phyloP scores from a whole-genome alignment of 2,888 invertebrate species.

The Nomada ferruginata region DNA sequence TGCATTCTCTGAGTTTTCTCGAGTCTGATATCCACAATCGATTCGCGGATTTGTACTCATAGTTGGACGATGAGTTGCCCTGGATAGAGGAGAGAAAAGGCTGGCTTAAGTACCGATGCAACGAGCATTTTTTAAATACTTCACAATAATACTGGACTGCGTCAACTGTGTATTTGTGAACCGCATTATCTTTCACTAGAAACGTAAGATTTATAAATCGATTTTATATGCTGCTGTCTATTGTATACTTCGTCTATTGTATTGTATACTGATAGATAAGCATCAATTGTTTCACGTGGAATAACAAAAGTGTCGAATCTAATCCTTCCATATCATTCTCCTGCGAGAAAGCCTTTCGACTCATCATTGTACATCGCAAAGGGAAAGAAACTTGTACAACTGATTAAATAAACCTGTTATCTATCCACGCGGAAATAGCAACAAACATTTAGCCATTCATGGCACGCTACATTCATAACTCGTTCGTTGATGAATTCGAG shows the following conservation, averaged over 20 bases:
- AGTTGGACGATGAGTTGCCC: slow-evolving; percentile 85
- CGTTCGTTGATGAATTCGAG: neutral
- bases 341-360: no score
- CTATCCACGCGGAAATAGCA: neutral
- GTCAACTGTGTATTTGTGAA: no score
- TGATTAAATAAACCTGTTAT: neutral
- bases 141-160: no score
- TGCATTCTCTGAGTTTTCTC: slow-evolving; percentile 88
- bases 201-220: neutral
- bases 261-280: no score
- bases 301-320: no score
- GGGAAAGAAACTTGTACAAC: neutral
- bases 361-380: no score
- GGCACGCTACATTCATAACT: neutral
- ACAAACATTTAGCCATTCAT: neutral
- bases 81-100: slow-evolving; percentile 35
- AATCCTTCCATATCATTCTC: no score
- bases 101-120: neutral
- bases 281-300: no score
- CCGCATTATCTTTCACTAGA: neutral
- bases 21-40: slow-evolving; percentile 89
- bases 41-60: slow-evolving; percentile 92
- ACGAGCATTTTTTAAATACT: neutral
- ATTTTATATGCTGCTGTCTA: no score
- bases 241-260: no score